A percentile compares a stretch with the other conserved stretches of the same genome.
phyloP scores from a whole-genome alignment of 2,888 invertebrate genomes.

The Dicroscelio sp. region DNA sequence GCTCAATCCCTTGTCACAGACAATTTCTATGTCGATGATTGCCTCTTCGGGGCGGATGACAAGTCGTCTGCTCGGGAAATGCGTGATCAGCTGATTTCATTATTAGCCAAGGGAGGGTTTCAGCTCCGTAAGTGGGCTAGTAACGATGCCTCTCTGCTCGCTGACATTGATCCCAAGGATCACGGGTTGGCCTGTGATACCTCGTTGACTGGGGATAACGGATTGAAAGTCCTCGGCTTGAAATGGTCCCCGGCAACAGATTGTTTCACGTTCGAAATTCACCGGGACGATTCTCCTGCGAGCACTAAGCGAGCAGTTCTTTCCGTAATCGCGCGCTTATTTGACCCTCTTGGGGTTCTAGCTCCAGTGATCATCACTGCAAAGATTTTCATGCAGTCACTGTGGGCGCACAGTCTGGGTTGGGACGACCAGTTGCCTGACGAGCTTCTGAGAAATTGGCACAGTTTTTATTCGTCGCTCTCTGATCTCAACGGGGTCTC shows the following conservation, averaged over 20 bases:
- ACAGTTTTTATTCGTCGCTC: background rate
- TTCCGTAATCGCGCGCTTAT: background rate
- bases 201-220: background rate
- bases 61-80: background rate
- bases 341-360: background rate
- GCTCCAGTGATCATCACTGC: background rate
- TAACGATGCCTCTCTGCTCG: background rate
- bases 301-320: background rate
- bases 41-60: slow-evolving; percentile 31
- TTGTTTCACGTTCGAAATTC: background rate
- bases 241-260: background rate
- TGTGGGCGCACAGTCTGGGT: background rate
- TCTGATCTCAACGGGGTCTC: background rate
- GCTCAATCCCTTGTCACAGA: too few species aligned
- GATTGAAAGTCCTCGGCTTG: background rate
- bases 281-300: background rate
- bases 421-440: background rate
- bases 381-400: background rate
- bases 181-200: slow-evolving; percentile 2
- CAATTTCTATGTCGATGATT: slow-evolving; percentile 46
- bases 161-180: background rate
- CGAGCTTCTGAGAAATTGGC: background rate
- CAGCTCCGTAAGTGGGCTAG: background rate
- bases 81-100: background rate
- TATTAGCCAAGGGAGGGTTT: background rate